These are phyloP conservation scores for Portunus trituberculatus DNA, from an alignment of 1,140 invertebrate genomes.

Conservation along the genomic window DNA sequence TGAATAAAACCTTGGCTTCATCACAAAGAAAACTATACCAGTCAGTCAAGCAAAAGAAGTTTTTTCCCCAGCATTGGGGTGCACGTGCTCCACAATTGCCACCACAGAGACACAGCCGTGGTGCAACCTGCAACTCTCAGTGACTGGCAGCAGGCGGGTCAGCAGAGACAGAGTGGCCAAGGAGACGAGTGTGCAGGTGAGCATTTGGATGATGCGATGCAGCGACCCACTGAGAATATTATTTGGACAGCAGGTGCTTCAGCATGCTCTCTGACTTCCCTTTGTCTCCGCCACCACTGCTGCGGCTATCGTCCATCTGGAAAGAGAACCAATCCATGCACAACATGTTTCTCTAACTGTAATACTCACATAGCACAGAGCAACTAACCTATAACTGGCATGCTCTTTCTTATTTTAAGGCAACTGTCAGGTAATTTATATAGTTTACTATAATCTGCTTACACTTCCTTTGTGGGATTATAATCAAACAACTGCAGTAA, in stretches of 20 bases:
- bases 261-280: slow-evolving; percentile 68
- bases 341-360: no score
- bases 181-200: slow-evolving; percentile 51
- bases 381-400: no score
- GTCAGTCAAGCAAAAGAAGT: no score
- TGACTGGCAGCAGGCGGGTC: slow-evolving; percentile 67
- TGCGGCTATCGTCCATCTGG: slow-evolving; percentile 70
- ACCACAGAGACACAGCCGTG: slow-evolving; percentile 48
- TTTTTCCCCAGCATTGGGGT: slow-evolving; percentile 43
- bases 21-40: no score
- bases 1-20: background rate
- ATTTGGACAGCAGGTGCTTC: slow-evolving; percentile 72
- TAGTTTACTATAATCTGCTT: no score
- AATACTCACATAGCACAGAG: no score
- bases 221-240: slow-evolving; percentile 37
- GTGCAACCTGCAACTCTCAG: slow-evolving; percentile 63
- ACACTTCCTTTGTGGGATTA: no score
- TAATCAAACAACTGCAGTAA: no score
- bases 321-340: background rate
- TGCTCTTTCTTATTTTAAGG: no score
- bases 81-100: slow-evolving; percentile 40
- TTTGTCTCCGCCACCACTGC: slow-evolving; percentile 64
- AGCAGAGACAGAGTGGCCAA: slow-evolving; percentile 54
- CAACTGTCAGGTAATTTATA: no score
- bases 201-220: slow-evolving; percentile 35